Evolutionary conservation across 2,888 invertebrate species (phyloP), one percentile per base, ranked within the genome.

Genomic region (Bugulina stolonifera): DNA sequence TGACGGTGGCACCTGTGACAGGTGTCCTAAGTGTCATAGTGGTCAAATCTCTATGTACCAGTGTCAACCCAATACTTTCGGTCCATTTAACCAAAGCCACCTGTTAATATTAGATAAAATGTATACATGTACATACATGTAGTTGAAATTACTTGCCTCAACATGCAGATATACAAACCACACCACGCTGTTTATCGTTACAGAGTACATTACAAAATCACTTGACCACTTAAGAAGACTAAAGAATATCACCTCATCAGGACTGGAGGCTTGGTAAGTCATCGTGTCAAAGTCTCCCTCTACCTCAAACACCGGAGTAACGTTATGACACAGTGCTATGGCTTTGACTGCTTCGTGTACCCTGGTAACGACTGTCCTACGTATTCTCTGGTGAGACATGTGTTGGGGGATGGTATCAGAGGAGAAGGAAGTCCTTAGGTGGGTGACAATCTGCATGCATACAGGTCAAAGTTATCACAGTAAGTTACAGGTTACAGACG

Each of bases 311-410:
- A 96, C 94, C 0, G 99, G 99, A 0, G 99, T 99, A 14, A 99
- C 99, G 85, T 99, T 99, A 83, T 99, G 99, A 83, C 99, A 99
- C 54, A 99, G 86, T 0, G 98, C 96, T 71, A 99, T 87, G 0
- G 98, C 97, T 78, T 93, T 91, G 35, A 97, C 93, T 0, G 93
- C 93, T 80, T 93, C 93, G 86, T 91, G 91, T 74, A 94, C 91
- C 72, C 93, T 89, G 75, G 89, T 89, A 72, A 89, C 88, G 81
- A 90, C 88, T 22, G 92, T 87, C 79, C 90, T 87, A 72, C 91
- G 86, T 78, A 91, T 89, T 76, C 87, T 86, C 29, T 81, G 80
- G 10, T 70, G 70, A 2, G 52, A 43, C n/a, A 54, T 35, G 14
- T 72, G 72, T n/a, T 74, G 35, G 1, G 73, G 71, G 2, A 71